Evolutionary conservation across 1,140 invertebrate genomes (phyloP), one percentile per base, ranked within the genome.

Genomic region (Panagrolaimus sp.): DNA sequence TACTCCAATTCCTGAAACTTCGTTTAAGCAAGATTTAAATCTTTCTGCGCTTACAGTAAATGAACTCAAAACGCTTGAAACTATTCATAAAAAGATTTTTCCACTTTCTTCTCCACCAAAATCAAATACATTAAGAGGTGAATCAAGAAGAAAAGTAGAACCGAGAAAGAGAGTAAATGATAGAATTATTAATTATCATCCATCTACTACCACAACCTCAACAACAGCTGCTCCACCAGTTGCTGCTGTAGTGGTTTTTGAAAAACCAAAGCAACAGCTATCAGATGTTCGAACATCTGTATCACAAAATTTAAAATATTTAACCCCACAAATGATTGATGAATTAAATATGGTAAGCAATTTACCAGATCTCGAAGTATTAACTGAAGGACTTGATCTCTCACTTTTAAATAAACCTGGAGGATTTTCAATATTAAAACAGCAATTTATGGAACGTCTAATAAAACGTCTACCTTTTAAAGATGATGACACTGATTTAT

Each of bases 331-430:
- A 45, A 73, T 73, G 16, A 48, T 80, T 13, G 61, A 74, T 46
- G 77, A 78, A 51, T 53, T 78, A 7, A 64, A 67, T 1, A 65
- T 70, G 38, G 64, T 78, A 3, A 63, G 65, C n/a, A 70, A 77
- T n/a, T 71, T 78, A 25, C 77, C 77, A 7, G 71, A 78, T 66
- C 61, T 78, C 23, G 77, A 78, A 16, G 78, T 77, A 25, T 46
- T 78, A n/a, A 73, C 75, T 4, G 64, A 77, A 64, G 77, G 77
- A 48, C 69, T 78, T 68, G 77, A 78, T 70, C 45, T 78, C 25
- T 74, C 71, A 23, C 53, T 81, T 31, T 67, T 78, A 20, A 79
- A 64, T 53, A 77, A 74, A 62, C 77, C 77, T 13, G 77, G 77
- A 31, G 77, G 72, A 66, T 57, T 57, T 25, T 5, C 51, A 3